Conservation (phyloP, 2,113 vertebrate genomes). For the Notarius quadriscutis region DNA sequence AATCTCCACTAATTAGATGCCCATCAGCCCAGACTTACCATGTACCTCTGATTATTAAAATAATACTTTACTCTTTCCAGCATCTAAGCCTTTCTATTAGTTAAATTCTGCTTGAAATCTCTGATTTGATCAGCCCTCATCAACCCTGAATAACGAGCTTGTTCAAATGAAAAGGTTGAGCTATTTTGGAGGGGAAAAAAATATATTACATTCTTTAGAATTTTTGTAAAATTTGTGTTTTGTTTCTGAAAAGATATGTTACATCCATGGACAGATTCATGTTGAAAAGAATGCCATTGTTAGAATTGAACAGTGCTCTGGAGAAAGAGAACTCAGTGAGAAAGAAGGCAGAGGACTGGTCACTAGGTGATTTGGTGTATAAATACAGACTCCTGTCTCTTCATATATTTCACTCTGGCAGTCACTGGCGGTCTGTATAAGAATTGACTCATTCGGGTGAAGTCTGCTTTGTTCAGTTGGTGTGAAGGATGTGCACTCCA, state of each 20-base stretch:
- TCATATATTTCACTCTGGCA: constrained; percentile 53
- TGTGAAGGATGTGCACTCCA: constrained; percentile 27
- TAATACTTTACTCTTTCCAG: constrained; percentile 13
- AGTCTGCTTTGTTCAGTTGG: constrained; percentile 34
- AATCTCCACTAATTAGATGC: constrained; percentile 66
- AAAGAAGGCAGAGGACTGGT: background rate
- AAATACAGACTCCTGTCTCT: constrained; percentile 56
- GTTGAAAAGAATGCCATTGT: constrained; percentile 43
- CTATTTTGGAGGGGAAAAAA: too few relatives aligned
- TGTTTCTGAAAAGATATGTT: background rate
- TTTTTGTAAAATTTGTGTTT: background rate
- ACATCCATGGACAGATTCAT: constrained; percentile 52
- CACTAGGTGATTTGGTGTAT: constrained; percentile 51
- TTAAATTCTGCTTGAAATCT: background rate
- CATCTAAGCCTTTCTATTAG: background rate
- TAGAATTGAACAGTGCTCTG: constrained; percentile 40
- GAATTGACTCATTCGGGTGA: constrained; percentile 53
- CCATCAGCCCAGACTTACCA: constrained; percentile 58
- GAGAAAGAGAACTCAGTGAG: constrained; percentile 48
- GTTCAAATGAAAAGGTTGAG: background rate
- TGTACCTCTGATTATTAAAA: constrained; percentile 15
- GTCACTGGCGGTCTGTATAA: constrained; percentile 13
- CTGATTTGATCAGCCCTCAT: background rate
- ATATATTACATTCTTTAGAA: background rate
- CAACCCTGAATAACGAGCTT: constrained; percentile 1